Base-by-base conservation (phyloP, 2,113 vertebrate genomes). In the Grantiella picta region DNA sequence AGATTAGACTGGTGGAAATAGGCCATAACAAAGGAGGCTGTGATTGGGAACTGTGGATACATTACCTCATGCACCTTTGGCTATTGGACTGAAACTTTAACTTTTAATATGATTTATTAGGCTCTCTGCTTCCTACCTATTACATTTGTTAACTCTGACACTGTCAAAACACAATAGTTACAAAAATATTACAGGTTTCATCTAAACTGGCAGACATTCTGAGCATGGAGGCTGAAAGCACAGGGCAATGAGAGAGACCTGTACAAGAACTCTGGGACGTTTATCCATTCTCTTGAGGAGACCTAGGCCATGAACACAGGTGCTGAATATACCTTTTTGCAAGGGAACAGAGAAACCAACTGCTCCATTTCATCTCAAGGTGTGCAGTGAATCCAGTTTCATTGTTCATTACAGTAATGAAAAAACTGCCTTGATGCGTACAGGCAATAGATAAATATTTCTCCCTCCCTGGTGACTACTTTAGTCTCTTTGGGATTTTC, bases 31-130 rank as follows among this genome's bases (percentile, higher is more conserved):
- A 92, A 93, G 92, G 81, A 93, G 88, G 36, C 47, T 84, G 53
- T 93, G 92, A 95, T 63, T 92, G 95, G 94, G 95, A 96, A 95
- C 64, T 76, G n/a, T 90, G 81, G 92, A 72, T 82, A 89, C 61
- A 72, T 91, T 96, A 83, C 92, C 89, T 97, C 86, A 88, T 95
- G 87, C 69, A 97, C 94, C 91, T 98, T 96, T 97, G 96, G 90
- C 94, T 92, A 63, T 69, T 93, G 91, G 87, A 88, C 56, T 81
- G 61, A 95, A 97, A 97, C 88, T 97, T 95, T 88, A 89, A 92
- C 87, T 85, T 94, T 86, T 91, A 96, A 95, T 86, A 87, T 10
- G 11, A 94, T 96, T 97, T 97, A 90, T 86, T 96, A 82, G 52
- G 25, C 73, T 77, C n/a, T 94, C 40, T 90, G 75, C 66, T 95